These are phyloP conservation scores for Arizona elegans DNA, from an alignment of 2,113 vertebrate species.

Conservation along the genomic window DNA sequence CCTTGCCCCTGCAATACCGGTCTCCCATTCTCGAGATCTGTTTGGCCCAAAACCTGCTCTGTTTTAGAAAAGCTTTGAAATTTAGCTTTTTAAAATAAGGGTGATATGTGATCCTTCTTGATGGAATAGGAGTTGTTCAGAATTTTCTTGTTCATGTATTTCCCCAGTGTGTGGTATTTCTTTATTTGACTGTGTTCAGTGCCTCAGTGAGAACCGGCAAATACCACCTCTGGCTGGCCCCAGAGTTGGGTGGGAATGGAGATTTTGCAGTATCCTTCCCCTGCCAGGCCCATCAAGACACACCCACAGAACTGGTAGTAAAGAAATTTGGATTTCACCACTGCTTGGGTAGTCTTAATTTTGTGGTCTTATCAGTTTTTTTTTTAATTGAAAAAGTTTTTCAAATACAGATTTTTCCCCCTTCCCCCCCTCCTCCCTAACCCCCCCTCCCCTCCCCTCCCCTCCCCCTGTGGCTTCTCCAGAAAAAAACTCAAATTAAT, in stretches of 20 bases:
- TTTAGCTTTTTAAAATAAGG: not conserved
- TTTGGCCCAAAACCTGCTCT: not conserved
- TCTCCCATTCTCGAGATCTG: not conserved
- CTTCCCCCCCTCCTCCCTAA: too few relatives aligned
- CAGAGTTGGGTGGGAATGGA: too few relatives aligned
- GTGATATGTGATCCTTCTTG: not conserved
- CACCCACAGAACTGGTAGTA: too few relatives aligned
- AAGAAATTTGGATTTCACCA: too few relatives aligned
- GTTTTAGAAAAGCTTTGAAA: not conserved
- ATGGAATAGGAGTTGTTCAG: not conserved
- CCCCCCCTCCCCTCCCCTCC: too few relatives aligned
- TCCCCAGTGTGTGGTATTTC: not conserved
- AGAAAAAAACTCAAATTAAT: too few relatives aligned
- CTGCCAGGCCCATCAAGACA: too few relatives aligned
- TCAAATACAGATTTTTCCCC: too few relatives aligned
- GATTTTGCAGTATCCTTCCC: too few relatives aligned
- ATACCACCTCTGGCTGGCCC: too few relatives aligned
- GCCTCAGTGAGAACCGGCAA: not conserved
- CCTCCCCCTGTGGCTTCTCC: too few relatives aligned
- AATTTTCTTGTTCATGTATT: not conserved
- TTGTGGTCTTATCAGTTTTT: not conserved
- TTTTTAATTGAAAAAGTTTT: too few relatives aligned
- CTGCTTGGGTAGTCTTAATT: not conserved
- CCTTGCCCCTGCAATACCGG: not conserved
- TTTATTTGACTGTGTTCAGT: not conserved